A percentile compares a stretch with the other conserved stretches of the same genome.
Conservation (phyloP, 2,888 invertebrate species). For the Perizoma flavofasciatum region DNA sequence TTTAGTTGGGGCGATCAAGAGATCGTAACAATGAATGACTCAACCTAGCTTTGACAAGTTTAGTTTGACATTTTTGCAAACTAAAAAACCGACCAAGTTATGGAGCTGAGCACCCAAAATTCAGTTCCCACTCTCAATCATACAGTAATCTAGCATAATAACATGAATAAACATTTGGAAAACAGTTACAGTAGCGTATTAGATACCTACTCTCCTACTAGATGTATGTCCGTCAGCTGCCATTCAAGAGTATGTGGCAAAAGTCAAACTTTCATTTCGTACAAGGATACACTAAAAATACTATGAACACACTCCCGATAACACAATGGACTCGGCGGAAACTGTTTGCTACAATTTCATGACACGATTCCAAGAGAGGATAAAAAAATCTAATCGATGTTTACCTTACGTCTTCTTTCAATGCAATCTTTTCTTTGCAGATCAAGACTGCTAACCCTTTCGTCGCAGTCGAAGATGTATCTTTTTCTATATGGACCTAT, state of each 20-base stretch:
- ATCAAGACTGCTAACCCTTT: conserved; percentile 82
- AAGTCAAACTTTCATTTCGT: conserved; percentile 84
- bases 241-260: conserved; percentile 85
- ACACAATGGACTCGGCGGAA: conserved; percentile 52
- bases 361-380: conserved; percentile 67
- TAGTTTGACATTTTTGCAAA: conserved; percentile 78
- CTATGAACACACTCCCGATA: conserved; percentile 72
- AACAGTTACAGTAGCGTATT: conserved; percentile 68
- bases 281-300: conserved; percentile 84
- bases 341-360: conserved; percentile 55
- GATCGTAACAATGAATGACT: conserved; percentile 80
- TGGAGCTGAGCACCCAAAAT: conserved; percentile 58
- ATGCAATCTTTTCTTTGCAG: conserved; percentile 83
- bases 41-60: conserved; percentile 82
- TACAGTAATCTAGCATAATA: conserved; percentile 54
- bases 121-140: conserved; percentile 47
- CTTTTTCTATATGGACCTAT: conserved; percentile 73
- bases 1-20: conserved; percentile 56
- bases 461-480: conserved; percentile 77
- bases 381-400: conserved; percentile 83
- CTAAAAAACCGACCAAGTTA: conserved; percentile 72
- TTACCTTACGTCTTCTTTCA: conserved; percentile 83
- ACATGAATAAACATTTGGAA: conserved; percentile 53
- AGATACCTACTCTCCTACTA: conserved; percentile 73
- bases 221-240: conserved; percentile 82